Base-by-base conservation (phyloP, 2,797 vertebrate species). In the Paramormyrops hopkinsi region DNA sequence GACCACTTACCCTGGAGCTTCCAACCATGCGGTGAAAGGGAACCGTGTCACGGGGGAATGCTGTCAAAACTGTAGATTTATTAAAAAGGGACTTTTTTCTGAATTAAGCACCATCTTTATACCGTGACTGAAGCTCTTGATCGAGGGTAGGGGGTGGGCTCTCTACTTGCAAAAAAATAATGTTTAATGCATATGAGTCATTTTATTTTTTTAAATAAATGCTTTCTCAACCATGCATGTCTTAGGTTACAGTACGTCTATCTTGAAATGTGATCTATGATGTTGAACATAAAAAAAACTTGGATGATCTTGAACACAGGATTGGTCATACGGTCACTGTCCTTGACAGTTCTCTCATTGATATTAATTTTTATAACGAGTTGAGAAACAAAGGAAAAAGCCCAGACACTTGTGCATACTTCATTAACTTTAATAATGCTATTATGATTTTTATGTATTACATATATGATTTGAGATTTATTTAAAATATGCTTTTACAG, bases 121-220 rank as follows among this genome's bases (percentile, higher is more conserved):
- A 82, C 17, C 8, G 5, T 11, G 17, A 46, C 76, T 82, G 5
- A 46, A 46, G 76, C 76, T 82, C 17, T 46, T 82, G 76, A 44
- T 82, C 33, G 14, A 76, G 33, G 2, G 33, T 76, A 76, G 14
- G 33, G 25, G 69, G 76, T 46, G 76, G 37, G 19, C 76, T 73
- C 69, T 73, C 33, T 73, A 73, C 33, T 37, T 76, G 69, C 33
- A 19, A 76, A 76, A 59, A 62, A 14, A 69, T 1, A 46, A 82
- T 19, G 41, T 46, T 82, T 44, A 46, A 82, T 82, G 73, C 17
- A n/a, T 44, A 82, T 33, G 19, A 82, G 41, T 82, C 17, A 46
- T 9, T 82, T 82, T 82, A 82, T 82, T 82, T 82, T 82, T 82
- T 82, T 82, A 76, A 76, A 76, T 76, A 76, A 76, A 76, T 41